These are phyloP conservation scores for Bursaphelenchus okinawaensis DNA, from an alignment of 2,888 invertebrate genomes.

Conservation along the genomic window DNA sequence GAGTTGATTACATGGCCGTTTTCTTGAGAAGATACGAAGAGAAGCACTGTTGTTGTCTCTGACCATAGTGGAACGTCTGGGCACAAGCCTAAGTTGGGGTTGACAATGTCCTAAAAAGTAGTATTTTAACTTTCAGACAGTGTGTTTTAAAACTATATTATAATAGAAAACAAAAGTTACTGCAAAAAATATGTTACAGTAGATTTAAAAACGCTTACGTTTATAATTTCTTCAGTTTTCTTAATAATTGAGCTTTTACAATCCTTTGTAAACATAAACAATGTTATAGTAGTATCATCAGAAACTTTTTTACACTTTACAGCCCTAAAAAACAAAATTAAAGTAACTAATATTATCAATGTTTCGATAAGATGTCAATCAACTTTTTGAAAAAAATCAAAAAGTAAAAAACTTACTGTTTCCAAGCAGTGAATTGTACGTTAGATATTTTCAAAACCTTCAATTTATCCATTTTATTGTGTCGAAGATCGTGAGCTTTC, in stretches of 20 bases:
- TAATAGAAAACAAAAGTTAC: too few relatives aligned
- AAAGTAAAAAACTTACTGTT: constrained; percentile 16
- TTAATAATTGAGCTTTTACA: constrained; percentile 14
- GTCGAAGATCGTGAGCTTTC: constrained; percentile 22
- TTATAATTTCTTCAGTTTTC: constrained; percentile 22
- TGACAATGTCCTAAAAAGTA: constrained; percentile 25
- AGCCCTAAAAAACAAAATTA: constrained; percentile 12
- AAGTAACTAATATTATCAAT: too few relatives aligned
- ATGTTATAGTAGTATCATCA: constrained; percentile 5
- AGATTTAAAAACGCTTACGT: constrained; percentile 20
- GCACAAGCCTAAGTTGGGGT: constrained; percentile 32
- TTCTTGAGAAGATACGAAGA: not conserved
- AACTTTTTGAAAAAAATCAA: too few relatives aligned
- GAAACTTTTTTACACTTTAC: constrained; percentile 1
- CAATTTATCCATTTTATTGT: constrained; percentile 28
- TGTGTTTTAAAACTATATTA: too few relatives aligned
- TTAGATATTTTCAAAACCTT: constrained; percentile 25
- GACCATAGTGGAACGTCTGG: constrained; percentile 26
- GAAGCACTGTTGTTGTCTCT: constrained; percentile 10
- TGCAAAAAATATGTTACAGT: too few relatives aligned
- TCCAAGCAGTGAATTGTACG: constrained; percentile 24
- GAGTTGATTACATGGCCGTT: constrained; percentile 15
- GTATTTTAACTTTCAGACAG: too few relatives aligned
- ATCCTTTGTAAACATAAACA: constrained; percentile 15
- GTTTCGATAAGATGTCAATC: too few relatives aligned